Base-by-base conservation (phyloP, 2,797 vertebrate genomes). In the Chlorospingus semifuscus region DNA sequence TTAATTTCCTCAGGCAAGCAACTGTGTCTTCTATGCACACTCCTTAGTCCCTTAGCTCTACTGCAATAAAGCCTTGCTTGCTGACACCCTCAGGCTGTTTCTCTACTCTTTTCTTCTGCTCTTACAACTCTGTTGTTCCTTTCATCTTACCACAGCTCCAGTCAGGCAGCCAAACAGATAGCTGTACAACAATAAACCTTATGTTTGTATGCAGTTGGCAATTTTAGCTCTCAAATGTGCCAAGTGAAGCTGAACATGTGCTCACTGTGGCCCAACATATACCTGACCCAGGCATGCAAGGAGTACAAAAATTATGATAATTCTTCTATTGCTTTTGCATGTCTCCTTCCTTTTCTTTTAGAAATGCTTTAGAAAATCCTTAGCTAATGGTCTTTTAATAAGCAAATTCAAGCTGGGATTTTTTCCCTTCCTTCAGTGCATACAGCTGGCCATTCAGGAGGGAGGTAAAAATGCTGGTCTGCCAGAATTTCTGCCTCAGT, bases 401-500 rank as follows among this genome's bases (percentile, higher is more conserved):
- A 77, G 39, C 34, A 95, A 92, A 71, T 87, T 27, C 30, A 30
- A 70, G 21, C 18, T 61, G 19, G 18, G 34, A 29, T 47, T 91
- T 87, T 94, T 85, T 72, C 63, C n/a, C 18, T 87, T 20, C 27
- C 46, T 83, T 89, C 26, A 27, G 52, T 41, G 41, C 55, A n/a
- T 80, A 55, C 52, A 83, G 37, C 81, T 87, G 79, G 34, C 50
- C 16, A 2, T 55, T 4, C 0, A 0, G 26, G 42, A 83, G 21
- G 37, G 55, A 69, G 23, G 42, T 77, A 53, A 72, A 90, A 88
- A 49, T n/a, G 24, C 70, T 55, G 29, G 22, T 70, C 41, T 90
- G 68, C 46, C 71, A 80, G 70, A 46, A 50, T 87, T 94, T 93
- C 70, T 93, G 56, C 83, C 52, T 96, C 71, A 50, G 24, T 68